Evolutionary conservation across 2,888 invertebrate species (phyloP).

Genomic region (Tipula helvola): DNA sequence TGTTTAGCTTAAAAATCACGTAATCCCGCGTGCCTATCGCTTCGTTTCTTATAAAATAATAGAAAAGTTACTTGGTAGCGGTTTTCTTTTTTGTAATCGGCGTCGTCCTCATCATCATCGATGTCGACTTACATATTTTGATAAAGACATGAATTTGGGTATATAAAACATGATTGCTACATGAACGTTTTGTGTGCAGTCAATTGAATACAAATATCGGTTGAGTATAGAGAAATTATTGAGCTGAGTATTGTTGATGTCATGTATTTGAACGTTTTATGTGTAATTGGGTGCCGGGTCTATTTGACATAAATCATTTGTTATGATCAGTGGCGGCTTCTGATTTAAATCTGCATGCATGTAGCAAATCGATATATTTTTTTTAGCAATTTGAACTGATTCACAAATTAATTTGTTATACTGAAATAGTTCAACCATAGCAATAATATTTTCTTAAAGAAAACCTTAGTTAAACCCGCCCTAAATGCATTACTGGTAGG

Average conservation of each 20-base stretch:
- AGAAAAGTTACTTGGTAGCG: neutral
- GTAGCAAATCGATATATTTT: too few species aligned
- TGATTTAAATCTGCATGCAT: too few species aligned
- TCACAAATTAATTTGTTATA: too few species aligned
- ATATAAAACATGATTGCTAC: neutral
- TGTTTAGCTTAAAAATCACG: neutral
- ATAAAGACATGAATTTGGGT: neutral
- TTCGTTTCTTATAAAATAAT: neutral
- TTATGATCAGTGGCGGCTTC: conserved; percentile 19
- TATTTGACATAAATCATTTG: too few species aligned
- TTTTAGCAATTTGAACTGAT: too few species aligned
- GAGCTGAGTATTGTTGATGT: neutral
- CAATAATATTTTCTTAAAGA: too few species aligned
- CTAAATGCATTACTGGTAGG: too few species aligned
- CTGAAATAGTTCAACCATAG: too few species aligned
- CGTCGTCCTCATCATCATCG: neutral
- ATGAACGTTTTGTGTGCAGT: neutral
- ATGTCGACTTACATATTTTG: neutral
- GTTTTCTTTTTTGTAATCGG: neutral
- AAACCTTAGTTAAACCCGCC: too few species aligned
- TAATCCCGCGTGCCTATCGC: neutral
- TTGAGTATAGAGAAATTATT: neutral
- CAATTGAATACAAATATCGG: neutral
- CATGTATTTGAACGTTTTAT: neutral
- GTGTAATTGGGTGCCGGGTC: too few species aligned